These are phyloP conservation scores for Kryptolebias ocellatus DNA, from an alignment of 2,797 vertebrate species.

Conservation along the genomic window DNA sequence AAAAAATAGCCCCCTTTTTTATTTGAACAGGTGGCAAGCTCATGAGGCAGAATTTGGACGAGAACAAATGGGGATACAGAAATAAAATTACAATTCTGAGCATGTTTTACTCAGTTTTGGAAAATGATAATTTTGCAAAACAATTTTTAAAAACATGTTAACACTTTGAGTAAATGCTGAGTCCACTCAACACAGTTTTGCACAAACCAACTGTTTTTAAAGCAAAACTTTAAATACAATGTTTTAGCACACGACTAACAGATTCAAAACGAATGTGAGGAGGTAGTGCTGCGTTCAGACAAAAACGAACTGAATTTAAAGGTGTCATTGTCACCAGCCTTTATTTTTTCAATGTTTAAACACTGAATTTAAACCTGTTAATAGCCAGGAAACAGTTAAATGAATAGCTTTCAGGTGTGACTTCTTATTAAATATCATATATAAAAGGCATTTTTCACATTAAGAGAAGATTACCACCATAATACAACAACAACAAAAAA, in stretches of 20 bases:
- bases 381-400: neutral
- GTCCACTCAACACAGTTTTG: neutral
- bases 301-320: neutral
- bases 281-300: neutral
- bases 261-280: neutral
- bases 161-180: neutral
- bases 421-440: too few species aligned
- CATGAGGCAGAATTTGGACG: neutral
- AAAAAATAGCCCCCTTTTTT: conserved; percentile 6
- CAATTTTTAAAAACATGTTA: neutral
- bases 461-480: too few species aligned
- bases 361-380: neutral
- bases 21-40: conserved; percentile 1
- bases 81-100: conserved; percentile 16
- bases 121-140: neutral
- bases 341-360: neutral
- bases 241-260: neutral
- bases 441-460: too few species aligned
- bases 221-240: neutral
- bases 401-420: too few species aligned
- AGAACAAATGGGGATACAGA: neutral
- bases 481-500: too few species aligned
- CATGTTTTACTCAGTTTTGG: neutral
- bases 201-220: neutral
- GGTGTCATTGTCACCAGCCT: neutral